Base-by-base conservation (phyloP, 2,888 invertebrate species). In the Dynastes tityus region DNA sequence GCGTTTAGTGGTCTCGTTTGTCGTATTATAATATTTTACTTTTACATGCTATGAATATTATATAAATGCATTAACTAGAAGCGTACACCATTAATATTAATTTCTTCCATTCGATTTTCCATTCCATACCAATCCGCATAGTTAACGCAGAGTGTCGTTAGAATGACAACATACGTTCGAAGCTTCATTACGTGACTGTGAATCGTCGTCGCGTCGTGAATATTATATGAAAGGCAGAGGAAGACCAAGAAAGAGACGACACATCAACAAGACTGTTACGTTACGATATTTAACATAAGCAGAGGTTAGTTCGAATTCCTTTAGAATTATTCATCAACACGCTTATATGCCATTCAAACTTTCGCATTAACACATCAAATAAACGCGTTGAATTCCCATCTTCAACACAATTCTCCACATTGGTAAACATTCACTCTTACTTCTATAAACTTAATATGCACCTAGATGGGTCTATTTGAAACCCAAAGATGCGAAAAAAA, bases 171-270 rank as follows among this genome's bases (percentile, higher is more conserved):
- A 27, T 22, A 27, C 68, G 11, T 27, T 68, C 37, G 51, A 22
- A 68, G 29, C 51, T 51, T 68, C 68, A 68, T 68, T 68, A 68
- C 68, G 68, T 68, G 68, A 68, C 29, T 40, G 51, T 51, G 51
- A 68, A 51, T 68, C 51, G 29, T n/a, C 67, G 67, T 11, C 67
- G 11, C 67, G 67, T 11, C 67, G 11, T 68, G 45, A 13, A 51
- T 51, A 68, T n/a, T 27, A 49, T 51, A 68, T 29, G 51, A 51
- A 68, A 68, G n/a, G 11, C 29, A 2, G 37, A 64, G 64, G 29
- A 37, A 29, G 37, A 32, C 29, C 64, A 37, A 64, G 64, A 37
- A 64, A 45, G 67, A 67, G 45, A 49, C 45, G 49, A 16, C 29
- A 61, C 49, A 68, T 27, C 49, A 65, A 65, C 40, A 40, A 68